A percentile compares a stretch with the other conserved stretches of the same genome.
Conservation (phyloP, 2,113 vertebrate species). For the Puffinus mauretanicus region DNA sequence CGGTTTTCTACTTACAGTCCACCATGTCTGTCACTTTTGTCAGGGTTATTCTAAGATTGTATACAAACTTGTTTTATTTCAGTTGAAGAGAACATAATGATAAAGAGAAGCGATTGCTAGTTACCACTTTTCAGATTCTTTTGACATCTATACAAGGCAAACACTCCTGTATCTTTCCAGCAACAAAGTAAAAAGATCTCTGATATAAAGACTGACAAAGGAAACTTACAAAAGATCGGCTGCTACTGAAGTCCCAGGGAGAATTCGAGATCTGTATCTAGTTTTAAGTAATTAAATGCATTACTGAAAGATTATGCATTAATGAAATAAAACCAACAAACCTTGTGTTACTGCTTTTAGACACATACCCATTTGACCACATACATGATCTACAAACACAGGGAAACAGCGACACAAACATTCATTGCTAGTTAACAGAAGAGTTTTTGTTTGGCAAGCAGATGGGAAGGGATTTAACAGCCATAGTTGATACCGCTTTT, state of each 20-base stretch:
- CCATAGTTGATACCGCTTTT: not conserved
- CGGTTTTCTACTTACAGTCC: not conserved
- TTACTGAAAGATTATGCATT: not conserved
- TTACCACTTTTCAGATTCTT: not conserved
- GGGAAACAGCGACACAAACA: not conserved
- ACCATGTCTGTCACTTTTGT: not conserved
- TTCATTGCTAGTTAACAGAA: not conserved
- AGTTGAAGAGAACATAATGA: not conserved
- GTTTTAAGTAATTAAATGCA: not conserved
- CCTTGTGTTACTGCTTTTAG: not conserved
- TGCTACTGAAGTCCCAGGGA: not conserved
- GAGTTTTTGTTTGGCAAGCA: not conserved
- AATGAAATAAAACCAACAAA: not conserved
- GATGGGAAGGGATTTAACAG: not conserved
- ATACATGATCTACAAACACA: not conserved
- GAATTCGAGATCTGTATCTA: not conserved
- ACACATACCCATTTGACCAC: not conserved
- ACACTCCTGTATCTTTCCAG: not conserved
- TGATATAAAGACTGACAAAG: not conserved
- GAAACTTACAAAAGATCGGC: not conserved
- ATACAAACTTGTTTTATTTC: not conserved
- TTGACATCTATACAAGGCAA: not conserved
- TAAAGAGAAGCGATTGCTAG: not conserved
- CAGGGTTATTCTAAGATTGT: not conserved
- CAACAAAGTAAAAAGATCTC: not conserved